phyloP scores from a whole-genome alignment of 2,797 vertebrate species.

The Amblyraja radiata region DNA sequence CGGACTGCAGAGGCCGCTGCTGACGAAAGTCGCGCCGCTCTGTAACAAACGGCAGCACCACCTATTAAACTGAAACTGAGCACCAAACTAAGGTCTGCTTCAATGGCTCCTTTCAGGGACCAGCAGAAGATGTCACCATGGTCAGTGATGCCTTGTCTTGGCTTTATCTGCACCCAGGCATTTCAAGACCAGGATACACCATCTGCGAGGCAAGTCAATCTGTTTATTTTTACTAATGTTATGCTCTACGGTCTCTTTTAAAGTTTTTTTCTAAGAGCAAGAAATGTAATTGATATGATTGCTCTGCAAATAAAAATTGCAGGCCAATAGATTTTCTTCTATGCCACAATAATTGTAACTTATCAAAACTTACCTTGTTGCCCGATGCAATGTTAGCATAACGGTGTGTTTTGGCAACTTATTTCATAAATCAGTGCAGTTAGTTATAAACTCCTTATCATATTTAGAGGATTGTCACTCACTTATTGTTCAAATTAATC shows the following conservation, averaged over 20 bases:
- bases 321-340: no score
- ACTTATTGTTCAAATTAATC: background rate
- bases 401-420: background rate
- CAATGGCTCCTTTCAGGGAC: background rate
- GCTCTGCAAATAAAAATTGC: no score
- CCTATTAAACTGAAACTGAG: background rate
- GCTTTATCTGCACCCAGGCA: background rate
- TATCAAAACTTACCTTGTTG: background rate
- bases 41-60: background rate
- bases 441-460: background rate
- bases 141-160: background rate
- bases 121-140: background rate
- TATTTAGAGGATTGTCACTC: background rate
- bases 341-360: background rate
- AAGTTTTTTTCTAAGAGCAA: background rate
- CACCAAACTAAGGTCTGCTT: background rate
- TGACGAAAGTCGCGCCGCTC: no score
- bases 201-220: background rate
- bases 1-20: no score
- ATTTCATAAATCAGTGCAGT: background rate
- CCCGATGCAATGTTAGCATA: background rate
- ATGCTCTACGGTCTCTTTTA: background rate
- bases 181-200: background rate
- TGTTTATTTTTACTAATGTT: background rate
- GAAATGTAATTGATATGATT: no score